Evolutionary conservation across 2,797 vertebrate species (phyloP).

Genomic region (Dromococcyx pavoninus): DNA sequence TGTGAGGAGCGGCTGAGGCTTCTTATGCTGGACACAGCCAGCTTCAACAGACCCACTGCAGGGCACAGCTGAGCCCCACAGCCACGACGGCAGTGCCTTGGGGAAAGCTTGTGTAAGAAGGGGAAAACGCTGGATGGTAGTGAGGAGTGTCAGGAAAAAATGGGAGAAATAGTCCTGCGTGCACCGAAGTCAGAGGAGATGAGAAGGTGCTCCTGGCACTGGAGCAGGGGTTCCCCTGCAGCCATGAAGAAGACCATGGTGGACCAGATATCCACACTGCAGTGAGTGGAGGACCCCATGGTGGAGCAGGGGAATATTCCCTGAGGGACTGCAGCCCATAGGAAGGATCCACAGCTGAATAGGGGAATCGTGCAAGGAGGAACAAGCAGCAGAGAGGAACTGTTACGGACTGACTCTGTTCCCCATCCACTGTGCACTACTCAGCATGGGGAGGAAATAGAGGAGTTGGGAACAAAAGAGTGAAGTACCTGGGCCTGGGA

Average conservation of each 20-base stretch:
- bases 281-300: not conserved
- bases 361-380: not conserved
- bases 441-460: not conserved
- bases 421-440: not conserved
- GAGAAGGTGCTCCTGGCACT: not conserved
- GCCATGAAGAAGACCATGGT: fast-evolving
- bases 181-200: not conserved
- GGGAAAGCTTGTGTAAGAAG: not conserved
- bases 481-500: not conserved
- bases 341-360: not conserved
- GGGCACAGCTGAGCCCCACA: not conserved
- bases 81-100: fast-evolving
- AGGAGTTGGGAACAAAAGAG: not conserved
- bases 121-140: not conserved
- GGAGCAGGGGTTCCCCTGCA: not conserved
- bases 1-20: not conserved
- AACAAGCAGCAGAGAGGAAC: not conserved
- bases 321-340: not conserved
- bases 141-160: not conserved
- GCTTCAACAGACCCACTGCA: not conserved
- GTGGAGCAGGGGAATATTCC: not conserved
- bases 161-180: not conserved
- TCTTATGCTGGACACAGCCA: not conserved
- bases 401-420: fast-evolving
- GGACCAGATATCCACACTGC: not conserved